Percentiles rank a stretch among this genome's conserved stretches.
Conservation (phyloP, 2,797 vertebrate species). For the Hirundo rustica region DNA sequence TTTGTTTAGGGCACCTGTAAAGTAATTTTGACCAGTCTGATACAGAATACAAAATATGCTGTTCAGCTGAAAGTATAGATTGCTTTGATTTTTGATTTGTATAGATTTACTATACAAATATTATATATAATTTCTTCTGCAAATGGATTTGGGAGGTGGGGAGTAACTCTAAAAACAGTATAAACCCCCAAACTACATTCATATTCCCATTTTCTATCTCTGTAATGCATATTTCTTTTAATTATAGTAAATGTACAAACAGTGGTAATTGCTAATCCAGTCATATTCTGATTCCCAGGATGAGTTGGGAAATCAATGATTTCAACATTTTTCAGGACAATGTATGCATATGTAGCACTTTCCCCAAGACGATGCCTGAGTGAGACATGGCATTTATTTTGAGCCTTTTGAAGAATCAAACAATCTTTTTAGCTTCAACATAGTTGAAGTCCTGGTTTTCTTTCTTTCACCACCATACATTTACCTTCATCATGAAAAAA, state of each 20-base stretch:
- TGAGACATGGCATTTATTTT: not conserved
- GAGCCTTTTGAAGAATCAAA: not conserved
- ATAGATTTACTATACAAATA: not conserved
- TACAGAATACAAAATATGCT: not conserved
- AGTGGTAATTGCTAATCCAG: not conserved
- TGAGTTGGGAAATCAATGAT: not conserved
- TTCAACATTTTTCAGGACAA: not conserved
- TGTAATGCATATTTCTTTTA: not conserved
- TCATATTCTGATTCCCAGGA: not conserved
- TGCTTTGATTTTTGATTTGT: not conserved
- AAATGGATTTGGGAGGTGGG: not conserved
- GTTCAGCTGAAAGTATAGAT: not conserved
- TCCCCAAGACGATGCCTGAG: not conserved
- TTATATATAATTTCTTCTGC: not conserved
- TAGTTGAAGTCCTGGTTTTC: not conserved
- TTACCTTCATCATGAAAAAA: not conserved
- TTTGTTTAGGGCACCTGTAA: not conserved
- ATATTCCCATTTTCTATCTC: not conserved
- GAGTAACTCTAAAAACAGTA: not conserved
- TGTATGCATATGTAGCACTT: not conserved
- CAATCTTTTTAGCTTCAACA: not conserved
- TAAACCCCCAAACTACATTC: not conserved
- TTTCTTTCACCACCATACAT: not conserved
- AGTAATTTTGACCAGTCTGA: not conserved
- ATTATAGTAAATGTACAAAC: not conserved